These are phyloP conservation scores for Trachelus tabidus DNA, from an alignment of 2,888 invertebrate genomes.

Conservation along the genomic window DNA sequence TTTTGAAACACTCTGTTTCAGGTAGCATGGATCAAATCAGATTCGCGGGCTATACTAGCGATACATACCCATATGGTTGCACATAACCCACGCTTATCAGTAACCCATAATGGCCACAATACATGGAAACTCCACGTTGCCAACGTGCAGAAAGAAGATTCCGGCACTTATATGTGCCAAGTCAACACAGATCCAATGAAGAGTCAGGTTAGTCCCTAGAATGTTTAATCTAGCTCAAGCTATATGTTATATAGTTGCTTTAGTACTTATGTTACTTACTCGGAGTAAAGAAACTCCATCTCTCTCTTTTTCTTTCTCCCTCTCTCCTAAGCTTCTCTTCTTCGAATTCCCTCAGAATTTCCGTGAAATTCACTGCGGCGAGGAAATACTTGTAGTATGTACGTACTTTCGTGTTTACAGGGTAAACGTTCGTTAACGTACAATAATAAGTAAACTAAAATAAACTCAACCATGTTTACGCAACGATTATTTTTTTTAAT, in stretches of 20 bases:
- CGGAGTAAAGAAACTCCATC: neutral
- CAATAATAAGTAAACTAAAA: neutral
- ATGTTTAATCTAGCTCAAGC: neutral
- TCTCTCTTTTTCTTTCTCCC: neutral
- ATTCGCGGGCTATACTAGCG: slow-evolving; percentile 88
- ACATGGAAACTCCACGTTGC: slow-evolving; percentile 93
- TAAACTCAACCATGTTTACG: neutral
- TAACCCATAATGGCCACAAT: slow-evolving; percentile 92
- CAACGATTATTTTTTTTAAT: neutral
- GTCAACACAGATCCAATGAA: slow-evolving; percentile 93
- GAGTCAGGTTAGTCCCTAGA: slow-evolving; percentile 76
- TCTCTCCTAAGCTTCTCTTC: neutral
- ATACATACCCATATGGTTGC: slow-evolving; percentile 92
- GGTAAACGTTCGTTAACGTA: neutral
- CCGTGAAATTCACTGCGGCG: neutral
- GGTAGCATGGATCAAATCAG: slow-evolving; percentile 95
- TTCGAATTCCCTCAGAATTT: neutral
- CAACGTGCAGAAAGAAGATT: slow-evolving; percentile 91
- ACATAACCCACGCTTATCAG: slow-evolving; percentile 85
- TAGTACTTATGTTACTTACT: neutral
- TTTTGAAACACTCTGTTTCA: slow-evolving; percentile 55
- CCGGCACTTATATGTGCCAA: slow-evolving; percentile 95
- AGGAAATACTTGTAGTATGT: neutral
- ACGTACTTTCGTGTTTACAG: neutral
- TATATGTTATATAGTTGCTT: neutral